A percentile compares a stretch with the other conserved stretches of the same genome.
Evolutionary conservation across 2,113 vertebrate genomes (phyloP).

Genomic region (Tragelaphus buxtoni): DNA sequence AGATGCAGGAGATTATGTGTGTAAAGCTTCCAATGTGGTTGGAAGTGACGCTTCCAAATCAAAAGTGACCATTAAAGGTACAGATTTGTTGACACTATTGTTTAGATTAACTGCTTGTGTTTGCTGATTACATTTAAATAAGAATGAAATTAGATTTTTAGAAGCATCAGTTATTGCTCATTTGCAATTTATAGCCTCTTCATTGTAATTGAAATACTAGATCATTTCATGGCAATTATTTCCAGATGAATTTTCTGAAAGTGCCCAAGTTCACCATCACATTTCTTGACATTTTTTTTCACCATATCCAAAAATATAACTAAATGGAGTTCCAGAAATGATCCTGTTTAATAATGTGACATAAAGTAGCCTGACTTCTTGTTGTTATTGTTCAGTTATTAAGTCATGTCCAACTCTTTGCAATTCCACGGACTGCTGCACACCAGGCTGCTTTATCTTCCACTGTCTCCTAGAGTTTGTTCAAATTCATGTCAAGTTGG

Average conservation of each 20-base stretch:
- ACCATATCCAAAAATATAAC: background rate
- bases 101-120: background rate
- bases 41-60: slow-evolving; percentile 93
- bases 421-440: background rate
- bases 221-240: background rate
- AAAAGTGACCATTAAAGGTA: slow-evolving; percentile 95
- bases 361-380: background rate
- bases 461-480: background rate
- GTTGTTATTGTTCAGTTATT: background rate
- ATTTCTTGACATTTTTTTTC: background rate
- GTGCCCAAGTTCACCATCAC: background rate
- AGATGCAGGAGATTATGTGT: slow-evolving; percentile 92
- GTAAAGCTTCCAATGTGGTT: slow-evolving; percentile 92
- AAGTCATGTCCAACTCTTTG: background rate
- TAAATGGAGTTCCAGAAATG: background rate
- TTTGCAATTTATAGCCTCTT: background rate
- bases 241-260: background rate
- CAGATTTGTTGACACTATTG: background rate
- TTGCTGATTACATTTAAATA: background rate
- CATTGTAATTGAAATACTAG: background rate
- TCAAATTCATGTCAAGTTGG: background rate
- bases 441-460: background rate
- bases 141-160: background rate
- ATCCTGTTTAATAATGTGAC: background rate
- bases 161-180: background rate